These are phyloP conservation scores for Pterocles gutturalis DNA, from an alignment of 2,113 vertebrate species.

Conservation along the genomic window DNA sequence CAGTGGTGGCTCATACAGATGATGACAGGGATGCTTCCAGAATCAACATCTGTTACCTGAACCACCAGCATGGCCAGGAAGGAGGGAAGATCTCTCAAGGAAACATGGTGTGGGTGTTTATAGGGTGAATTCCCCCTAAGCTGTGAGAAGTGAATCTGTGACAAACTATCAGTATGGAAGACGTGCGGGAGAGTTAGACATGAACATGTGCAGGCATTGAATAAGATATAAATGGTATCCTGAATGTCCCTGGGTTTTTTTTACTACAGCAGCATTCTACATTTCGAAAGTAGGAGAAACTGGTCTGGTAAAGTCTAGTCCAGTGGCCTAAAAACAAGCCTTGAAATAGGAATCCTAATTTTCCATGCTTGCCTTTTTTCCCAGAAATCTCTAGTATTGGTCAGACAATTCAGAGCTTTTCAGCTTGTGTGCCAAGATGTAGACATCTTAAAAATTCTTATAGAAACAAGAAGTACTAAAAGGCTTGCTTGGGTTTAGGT, in stretches of 20 bases:
- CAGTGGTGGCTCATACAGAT: neutral
- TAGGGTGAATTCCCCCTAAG: neutral
- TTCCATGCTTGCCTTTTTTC: neutral
- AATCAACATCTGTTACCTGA: neutral
- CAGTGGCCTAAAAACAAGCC: neutral
- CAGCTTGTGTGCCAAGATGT: neutral
- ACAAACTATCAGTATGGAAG: neutral
- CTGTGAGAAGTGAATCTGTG: neutral
- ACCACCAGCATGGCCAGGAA: neutral
- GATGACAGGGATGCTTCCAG: neutral
- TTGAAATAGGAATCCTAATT: neutral
- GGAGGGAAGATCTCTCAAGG: neutral
- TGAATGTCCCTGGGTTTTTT: neutral
- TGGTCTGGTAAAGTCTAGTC: neutral
- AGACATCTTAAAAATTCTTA: neutral
- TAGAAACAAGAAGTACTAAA: neutral
- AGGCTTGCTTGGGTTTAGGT: neutral
- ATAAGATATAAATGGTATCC: neutral
- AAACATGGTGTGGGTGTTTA: neutral
- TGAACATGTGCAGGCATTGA: neutral
- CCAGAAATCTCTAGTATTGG: neutral
- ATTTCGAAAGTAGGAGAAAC: neutral
- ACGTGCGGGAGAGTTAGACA: neutral
- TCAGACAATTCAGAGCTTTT: neutral
- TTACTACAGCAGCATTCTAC: neutral